These are phyloP conservation scores for Falco biarmicus DNA, from an alignment of 2,797 vertebrate genomes.

Conservation along the genomic window DNA sequence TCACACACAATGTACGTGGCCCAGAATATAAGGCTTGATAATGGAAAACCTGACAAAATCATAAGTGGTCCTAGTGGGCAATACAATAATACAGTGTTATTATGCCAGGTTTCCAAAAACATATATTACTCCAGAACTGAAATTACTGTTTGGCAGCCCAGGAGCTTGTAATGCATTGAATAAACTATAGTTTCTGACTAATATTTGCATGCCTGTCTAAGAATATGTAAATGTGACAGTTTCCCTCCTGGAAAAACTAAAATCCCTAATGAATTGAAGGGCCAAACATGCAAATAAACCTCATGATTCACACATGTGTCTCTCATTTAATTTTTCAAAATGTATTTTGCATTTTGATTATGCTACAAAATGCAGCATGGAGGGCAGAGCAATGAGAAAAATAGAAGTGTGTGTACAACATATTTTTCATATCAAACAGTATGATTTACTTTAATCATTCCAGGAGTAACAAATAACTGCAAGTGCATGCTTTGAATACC, in stretches of 20 bases:
- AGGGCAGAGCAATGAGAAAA: constrained; percentile 45
- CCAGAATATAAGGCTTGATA: not conserved
- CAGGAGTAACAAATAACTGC: constrained; percentile 48
- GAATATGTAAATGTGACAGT: constrained; percentile 53
- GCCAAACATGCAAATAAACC: constrained; percentile 66
- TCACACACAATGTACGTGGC: not conserved
- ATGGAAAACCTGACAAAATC: constrained; percentile 52
- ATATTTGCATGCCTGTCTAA: constrained; percentile 35
- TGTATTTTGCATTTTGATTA: constrained; percentile 76
- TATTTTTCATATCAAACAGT: constrained; percentile 73
- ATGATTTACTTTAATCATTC: constrained; percentile 70
- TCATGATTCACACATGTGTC: constrained; percentile 61
- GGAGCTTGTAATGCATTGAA: constrained; percentile 31
- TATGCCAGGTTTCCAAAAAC: constrained; percentile 46
- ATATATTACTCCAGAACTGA: constrained; percentile 41
- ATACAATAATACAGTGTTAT: constrained; percentile 1
- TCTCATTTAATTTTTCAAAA: constrained; percentile 72
- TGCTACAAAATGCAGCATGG: constrained; percentile 9
- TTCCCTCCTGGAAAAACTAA: constrained; percentile 41
- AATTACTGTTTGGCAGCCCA: constrained; percentile 40
- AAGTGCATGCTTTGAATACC: constrained; percentile 52
- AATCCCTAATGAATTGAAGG: constrained; percentile 56
- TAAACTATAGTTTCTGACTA: constrained; percentile 14
- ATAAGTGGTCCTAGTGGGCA: constrained; percentile 34
- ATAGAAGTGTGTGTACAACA: constrained; percentile 3